Conservation (phyloP, 1,140 invertebrate genomes). For the Lucilia cuprina region DNA sequence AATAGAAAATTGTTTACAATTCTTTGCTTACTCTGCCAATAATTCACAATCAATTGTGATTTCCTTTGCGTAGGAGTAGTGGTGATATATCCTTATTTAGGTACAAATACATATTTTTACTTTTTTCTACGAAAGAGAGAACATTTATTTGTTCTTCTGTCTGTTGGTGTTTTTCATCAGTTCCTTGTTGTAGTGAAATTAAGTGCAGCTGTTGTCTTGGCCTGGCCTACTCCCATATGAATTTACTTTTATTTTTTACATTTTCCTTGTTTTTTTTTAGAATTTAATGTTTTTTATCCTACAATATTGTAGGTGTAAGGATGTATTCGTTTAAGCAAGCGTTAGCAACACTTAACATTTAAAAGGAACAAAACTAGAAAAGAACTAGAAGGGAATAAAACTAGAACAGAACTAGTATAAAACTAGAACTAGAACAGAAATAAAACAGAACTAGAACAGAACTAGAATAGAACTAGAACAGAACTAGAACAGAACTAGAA, state of each 20-base stretch:
- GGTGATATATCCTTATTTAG: background rate
- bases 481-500: too few species aligned
- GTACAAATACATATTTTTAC: background rate
- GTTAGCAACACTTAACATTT: too few species aligned
- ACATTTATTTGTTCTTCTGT: background rate
- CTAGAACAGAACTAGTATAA: too few species aligned
- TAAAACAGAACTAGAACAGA: too few species aligned
- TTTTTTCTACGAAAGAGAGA: background rate
- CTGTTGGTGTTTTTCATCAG: background rate
- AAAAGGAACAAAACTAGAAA: too few species aligned
- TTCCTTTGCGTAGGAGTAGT: background rate
- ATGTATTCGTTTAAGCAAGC: too few species aligned
- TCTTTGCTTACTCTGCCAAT: conserved; percentile 5
- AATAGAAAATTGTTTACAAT: background rate
- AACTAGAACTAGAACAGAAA: too few species aligned
- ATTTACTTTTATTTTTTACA: background rate
- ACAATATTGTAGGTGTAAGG: too few species aligned
- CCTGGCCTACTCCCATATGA: background rate
- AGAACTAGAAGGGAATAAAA: too few species aligned
- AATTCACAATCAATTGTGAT: conserved; percentile 18
- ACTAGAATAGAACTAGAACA: too few species aligned
- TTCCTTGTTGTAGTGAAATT: background rate
- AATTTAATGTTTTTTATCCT: background rate
- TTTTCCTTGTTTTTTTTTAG: background rate
- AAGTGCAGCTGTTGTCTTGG: background rate